Evolutionary conservation across 2,113 vertebrate genomes (phyloP), one percentile per base, ranked within the genome.

Genomic region (Formicarius rufipectus): DNA sequence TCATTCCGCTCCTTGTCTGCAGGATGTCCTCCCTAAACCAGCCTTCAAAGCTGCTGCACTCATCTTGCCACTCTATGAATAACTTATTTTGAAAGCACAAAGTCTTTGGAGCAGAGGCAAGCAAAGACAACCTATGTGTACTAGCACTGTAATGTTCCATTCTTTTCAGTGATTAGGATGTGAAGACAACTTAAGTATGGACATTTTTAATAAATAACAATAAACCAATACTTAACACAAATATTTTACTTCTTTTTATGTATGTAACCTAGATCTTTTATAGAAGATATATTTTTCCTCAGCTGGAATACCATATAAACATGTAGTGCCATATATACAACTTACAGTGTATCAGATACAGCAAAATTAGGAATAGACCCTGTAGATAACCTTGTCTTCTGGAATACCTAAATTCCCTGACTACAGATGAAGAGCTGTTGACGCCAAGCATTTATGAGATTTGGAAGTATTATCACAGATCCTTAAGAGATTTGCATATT

Each of bases 1-100:
- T 77, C 63, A 95, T 83, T 87, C 31, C 25, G 42, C 60, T 42
- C 42, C 63, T 80, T 86, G 77, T 86, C 87, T 86, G 93, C 85
- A 90, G 59, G 88, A 95, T 93, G 64, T 95, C 79, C 83, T 83
- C 92, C 94, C 75, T 77, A 86, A 86, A 76, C 63, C 59, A 94
- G 62, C 22, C 78, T 81, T 89, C 22, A 62, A 72, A 88, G 59
- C 30, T 84, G 39, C 45, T 68, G 21, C 47, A 55, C 42, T 56
- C 21, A 10, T 74, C 44, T 47, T 86, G 39, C 25, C 12, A 55
- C 7, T 40, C 55, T 14, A 4, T 67, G 28, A 24, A 6, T 62
- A 45, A 16, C 25, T 71, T 47, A 47, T 6, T 81, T 74, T 20
- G 33, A 91, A 93, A 84, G 27, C 12, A 67, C 39, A 25, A 89